These are phyloP conservation scores for Globodera rostochiensis DNA, from an alignment of 1,140 invertebrate species.

Conservation along the genomic window DNA sequence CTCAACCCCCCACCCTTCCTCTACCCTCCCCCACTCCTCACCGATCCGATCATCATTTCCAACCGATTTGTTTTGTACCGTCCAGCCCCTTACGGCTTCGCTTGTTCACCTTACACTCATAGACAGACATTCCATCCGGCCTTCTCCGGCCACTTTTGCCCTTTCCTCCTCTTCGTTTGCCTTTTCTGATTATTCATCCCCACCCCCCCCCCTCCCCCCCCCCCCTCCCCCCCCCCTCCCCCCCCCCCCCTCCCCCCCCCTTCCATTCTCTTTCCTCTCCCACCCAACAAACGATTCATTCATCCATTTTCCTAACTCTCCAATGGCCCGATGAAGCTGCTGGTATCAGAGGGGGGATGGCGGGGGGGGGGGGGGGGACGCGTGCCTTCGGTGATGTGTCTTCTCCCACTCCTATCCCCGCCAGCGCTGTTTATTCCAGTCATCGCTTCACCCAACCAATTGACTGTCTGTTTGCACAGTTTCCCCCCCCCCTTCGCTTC, in stretches of 20 bases:
- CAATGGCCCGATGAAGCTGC: background rate
- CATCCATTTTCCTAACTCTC: background rate
- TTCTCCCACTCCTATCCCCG: too few relatives aligned
- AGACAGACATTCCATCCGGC: background rate
- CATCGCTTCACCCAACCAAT: background rate
- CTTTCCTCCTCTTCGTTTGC: background rate
- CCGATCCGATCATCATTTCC: too few relatives aligned
- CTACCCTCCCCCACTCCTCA: too few relatives aligned
- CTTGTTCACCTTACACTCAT: too few relatives aligned
- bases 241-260: too few relatives aligned
- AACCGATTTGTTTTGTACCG: background rate
- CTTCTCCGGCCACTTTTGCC: background rate
- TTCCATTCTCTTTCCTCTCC: background rate
- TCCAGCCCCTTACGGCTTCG: background rate
- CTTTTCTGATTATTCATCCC: background rate
- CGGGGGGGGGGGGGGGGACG: background rate
- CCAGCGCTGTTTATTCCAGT: background rate
- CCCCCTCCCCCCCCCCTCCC: background rate
- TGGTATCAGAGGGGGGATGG: background rate
- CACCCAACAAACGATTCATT: too few relatives aligned
- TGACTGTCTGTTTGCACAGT: constrained; percentile 1
- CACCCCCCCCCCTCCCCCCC: too few relatives aligned
- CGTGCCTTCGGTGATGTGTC: background rate
- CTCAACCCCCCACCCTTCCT: too few relatives aligned
- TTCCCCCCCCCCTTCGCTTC: too few relatives aligned